Percentiles rank a stretch among this genome's conserved stretches.
Conservation (phyloP, 2,888 invertebrate genomes). For the Leucophenga montana region DNA sequence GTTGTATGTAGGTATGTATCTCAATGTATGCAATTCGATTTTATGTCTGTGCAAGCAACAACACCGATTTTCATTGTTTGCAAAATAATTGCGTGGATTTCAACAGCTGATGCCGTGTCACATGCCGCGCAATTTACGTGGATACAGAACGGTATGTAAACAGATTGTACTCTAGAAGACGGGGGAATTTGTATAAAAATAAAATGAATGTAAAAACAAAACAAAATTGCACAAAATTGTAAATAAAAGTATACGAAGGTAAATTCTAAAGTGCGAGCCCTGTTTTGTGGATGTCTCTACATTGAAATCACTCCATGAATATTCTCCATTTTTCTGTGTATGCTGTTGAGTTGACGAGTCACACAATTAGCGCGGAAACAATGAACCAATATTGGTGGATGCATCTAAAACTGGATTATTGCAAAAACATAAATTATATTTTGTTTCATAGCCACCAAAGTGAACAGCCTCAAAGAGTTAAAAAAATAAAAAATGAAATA, state of each 20-base stretch:
- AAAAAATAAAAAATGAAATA: no score
- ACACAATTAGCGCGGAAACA: conserved; percentile 74
- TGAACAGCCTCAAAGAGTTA: conserved; percentile 33
- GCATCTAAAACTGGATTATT: conserved; percentile 72
- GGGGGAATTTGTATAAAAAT: no score
- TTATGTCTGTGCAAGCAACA: conserved; percentile 65
- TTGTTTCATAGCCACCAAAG: conserved; percentile 22
- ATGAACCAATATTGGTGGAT: conserved; percentile 72
- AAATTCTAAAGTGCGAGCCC: no score
- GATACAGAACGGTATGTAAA: background rate
- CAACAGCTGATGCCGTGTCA: conserved; percentile 62
- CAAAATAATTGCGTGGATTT: conserved; percentile 70
- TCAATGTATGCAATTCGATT: conserved; percentile 57
- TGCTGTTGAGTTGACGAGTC: no score
- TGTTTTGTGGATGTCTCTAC: no score
- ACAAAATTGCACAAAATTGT: no score
- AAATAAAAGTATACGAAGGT: conserved; percentile 7
- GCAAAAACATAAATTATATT: conserved; percentile 70
- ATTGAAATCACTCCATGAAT: no score
- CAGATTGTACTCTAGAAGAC: background rate
- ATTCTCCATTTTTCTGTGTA: no score
- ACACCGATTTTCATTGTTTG: conserved; percentile 69
- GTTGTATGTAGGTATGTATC: conserved; percentile 26
- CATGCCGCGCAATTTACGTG: conserved; percentile 15
- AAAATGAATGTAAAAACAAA: no score